Percentiles rank a stretch among this genome's conserved stretches.
Evolutionary conservation across 1,140 invertebrate species (phyloP).

Genomic region (Drosophila kikkawai): DNA sequence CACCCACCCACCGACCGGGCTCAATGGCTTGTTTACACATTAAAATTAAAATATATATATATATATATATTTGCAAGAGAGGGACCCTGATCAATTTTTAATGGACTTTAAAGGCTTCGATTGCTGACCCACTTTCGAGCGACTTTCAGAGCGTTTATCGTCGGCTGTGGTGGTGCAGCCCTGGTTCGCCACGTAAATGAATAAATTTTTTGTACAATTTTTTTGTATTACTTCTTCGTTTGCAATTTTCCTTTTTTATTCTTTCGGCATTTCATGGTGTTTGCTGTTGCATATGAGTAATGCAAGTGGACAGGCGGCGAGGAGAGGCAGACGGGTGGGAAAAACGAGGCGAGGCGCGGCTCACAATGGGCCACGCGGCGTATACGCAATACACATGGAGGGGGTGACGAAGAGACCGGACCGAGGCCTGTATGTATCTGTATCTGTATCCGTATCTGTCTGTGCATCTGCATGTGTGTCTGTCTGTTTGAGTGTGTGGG

Average conservation of each 20-base stretch:
- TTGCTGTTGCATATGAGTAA: constrained; percentile 70
- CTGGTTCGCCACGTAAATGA: constrained; percentile 70
- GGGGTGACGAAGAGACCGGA: constrained; percentile 31
- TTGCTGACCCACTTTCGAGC: constrained; percentile 49
- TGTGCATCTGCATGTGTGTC: constrained; percentile 20
- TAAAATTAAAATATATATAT: constrained; percentile 39
- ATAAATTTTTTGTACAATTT: constrained; percentile 75
- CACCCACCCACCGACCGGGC: too few relatives aligned
- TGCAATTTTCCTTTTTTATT: constrained; percentile 12
- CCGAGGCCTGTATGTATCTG: constrained; percentile 52
- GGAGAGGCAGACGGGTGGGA: background rate
- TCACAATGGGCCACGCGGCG: constrained; percentile 75
- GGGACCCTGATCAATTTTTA: constrained; percentile 37
- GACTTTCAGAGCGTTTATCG: constrained; percentile 36
- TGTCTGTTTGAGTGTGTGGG: constrained; percentile 36
- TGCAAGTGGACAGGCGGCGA: constrained; percentile 59
- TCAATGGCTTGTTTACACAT: constrained; percentile 33
- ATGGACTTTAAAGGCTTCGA: constrained; percentile 50
- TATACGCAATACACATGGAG: constrained; percentile 64
- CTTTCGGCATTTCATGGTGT: constrained; percentile 15
- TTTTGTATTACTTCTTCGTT: constrained; percentile 67
- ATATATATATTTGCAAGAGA: constrained; percentile 6
- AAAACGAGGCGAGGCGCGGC: constrained; percentile 59
- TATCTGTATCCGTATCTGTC: constrained; percentile 13
- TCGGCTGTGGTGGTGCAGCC: constrained; percentile 40